Evolutionary conservation across 2,797 vertebrate species (phyloP).

Genomic region (Phoeniculus purpureus): DNA sequence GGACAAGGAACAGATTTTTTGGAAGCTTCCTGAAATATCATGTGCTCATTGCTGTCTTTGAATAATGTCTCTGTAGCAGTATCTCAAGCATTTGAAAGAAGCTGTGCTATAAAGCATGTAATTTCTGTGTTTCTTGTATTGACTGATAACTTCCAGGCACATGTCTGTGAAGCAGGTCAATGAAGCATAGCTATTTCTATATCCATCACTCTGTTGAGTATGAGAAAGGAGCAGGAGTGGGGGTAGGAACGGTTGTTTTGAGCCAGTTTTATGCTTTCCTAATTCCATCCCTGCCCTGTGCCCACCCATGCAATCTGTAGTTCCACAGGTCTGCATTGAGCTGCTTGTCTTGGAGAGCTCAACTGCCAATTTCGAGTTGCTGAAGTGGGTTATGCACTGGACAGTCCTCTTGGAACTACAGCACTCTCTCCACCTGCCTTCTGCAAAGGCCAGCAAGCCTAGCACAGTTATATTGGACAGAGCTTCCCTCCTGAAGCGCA

Average conservation of each 20-base stretch:
- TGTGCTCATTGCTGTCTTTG: background rate
- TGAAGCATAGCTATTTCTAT: slow-evolving; percentile 16
- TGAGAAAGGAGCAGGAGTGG: background rate
- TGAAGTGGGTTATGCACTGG: fast-evolving
- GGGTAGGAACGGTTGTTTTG: background rate
- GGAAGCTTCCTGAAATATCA: slow-evolving; percentile 23
- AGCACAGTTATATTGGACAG: fast-evolving
- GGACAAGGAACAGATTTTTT: slow-evolving; percentile 8
- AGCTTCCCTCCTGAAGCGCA: background rate
- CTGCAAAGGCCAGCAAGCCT: background rate
- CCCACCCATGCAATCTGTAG: background rate
- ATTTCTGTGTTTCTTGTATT: background rate
- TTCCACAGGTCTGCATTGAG: background rate
- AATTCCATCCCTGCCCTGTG: slow-evolving; percentile 1
- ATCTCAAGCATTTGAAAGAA: background rate
- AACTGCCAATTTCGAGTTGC: fast-evolving
- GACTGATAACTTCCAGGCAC: background rate
- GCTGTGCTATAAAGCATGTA: background rate
- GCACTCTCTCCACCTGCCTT: background rate
- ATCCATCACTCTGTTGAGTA: background rate
- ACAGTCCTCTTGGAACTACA: background rate
- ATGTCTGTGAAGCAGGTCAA: background rate
- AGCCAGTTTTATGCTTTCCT: background rate
- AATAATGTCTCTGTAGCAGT: slow-evolving; percentile 9
- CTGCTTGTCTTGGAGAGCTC: background rate